Conservation (phyloP, 2,113 vertebrate species). For the Glaucidium brasilianum region DNA sequence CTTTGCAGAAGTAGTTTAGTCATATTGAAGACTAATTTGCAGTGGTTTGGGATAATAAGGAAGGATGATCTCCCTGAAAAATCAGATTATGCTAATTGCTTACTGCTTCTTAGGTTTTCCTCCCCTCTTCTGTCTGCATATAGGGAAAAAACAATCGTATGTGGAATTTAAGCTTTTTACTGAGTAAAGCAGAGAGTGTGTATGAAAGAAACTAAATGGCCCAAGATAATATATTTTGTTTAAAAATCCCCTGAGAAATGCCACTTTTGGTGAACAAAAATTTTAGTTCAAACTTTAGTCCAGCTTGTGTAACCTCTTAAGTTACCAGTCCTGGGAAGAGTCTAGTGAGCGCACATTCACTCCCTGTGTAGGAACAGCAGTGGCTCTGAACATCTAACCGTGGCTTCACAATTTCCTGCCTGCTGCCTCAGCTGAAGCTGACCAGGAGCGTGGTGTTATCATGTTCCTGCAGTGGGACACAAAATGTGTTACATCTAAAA, state of each 20-base stretch:
- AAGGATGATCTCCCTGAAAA: not conserved
- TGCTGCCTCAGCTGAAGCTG: not conserved
- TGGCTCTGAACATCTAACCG: not conserved
- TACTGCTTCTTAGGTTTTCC: not conserved
- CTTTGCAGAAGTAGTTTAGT: not conserved
- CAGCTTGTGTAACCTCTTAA: not conserved
- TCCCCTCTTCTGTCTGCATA: not conserved
- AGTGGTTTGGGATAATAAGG: not conserved
- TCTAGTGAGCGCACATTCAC: accelerated
- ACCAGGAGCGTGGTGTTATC: not conserved
- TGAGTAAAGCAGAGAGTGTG: not conserved
- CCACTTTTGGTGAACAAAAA: not conserved
- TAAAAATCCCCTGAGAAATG: not conserved
- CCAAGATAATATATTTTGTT: not conserved
- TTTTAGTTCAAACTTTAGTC: not conserved
- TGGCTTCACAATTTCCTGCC: not conserved
- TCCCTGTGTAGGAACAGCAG: accelerated
- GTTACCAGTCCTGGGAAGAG: not conserved
- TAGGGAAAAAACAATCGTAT: not conserved
- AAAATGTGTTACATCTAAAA: not conserved
- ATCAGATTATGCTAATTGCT: not conserved
- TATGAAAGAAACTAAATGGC: not conserved
- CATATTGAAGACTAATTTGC: not conserved
- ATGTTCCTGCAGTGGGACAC: not conserved
- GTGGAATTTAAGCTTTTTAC: not conserved